Conservation (phyloP, 2,113 vertebrate species). For the Chunga burmeisteri region DNA sequence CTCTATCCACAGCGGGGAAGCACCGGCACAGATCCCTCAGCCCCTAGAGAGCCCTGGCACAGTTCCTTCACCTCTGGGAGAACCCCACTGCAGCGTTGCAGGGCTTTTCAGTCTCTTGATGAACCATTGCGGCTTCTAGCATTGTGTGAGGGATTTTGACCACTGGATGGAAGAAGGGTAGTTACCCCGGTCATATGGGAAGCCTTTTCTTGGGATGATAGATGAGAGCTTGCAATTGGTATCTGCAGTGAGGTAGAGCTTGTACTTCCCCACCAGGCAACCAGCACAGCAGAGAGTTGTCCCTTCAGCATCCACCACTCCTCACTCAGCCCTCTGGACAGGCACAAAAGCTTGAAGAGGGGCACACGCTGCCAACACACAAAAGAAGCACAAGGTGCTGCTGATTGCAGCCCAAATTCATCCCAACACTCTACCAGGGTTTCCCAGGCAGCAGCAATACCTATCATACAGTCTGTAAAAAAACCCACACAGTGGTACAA, state of each 20-base stretch:
- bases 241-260: background rate
- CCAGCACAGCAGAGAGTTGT: background rate
- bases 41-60: background rate
- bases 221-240: background rate
- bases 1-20: background rate
- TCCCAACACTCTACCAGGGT: background rate
- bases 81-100: background rate
- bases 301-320: background rate
- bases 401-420: background rate
- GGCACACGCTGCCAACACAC: accelerated
- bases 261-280: background rate
- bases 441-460: background rate
- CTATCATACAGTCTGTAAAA: too few species aligned
- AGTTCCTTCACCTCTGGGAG: background rate
- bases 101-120: background rate
- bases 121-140: background rate
- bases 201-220: background rate
- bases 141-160: background rate
- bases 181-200: accelerated
- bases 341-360: accelerated
- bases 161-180: background rate
- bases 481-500: background rate
- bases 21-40: background rate
- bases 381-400: background rate
- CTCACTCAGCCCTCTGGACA: background rate